These are phyloP conservation scores for Labeo rohita DNA, from an alignment of 2,113 vertebrate species.

Conservation along the genomic window DNA sequence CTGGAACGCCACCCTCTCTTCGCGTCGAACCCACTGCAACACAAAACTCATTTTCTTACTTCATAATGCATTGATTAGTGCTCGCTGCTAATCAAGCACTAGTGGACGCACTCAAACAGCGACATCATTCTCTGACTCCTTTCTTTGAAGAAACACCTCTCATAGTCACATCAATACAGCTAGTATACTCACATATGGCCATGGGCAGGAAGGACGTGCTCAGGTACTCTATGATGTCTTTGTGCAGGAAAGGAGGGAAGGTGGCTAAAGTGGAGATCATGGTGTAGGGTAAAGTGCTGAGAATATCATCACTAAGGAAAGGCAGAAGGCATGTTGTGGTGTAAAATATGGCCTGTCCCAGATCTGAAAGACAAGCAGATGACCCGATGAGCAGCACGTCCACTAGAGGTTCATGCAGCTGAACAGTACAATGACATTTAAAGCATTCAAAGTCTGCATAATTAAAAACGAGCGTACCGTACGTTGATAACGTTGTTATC, in stretches of 20 bases:
- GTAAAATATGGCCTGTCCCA: conserved; percentile 99
- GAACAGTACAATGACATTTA: background rate
- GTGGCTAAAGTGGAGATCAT: conserved; percentile 99
- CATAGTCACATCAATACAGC: background rate
- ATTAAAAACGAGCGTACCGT: background rate
- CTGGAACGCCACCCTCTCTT: conserved; percentile 90
- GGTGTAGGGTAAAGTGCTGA: conserved; percentile 99
- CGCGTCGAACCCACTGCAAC: conserved; percentile 91
- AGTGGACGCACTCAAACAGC: background rate
- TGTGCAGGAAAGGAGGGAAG: conserved; percentile 98
- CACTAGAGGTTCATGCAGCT: background rate
- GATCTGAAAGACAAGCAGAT: conserved; percentile 87
- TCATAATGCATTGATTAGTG: background rate
- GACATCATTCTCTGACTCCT: background rate
- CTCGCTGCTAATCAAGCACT: background rate
- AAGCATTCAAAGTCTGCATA: background rate
- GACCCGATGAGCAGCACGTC: conserved; percentile 26
- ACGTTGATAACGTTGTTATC: background rate
- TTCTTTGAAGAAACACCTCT: background rate
- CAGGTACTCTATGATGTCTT: conserved; percentile 99
- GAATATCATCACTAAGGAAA: conserved; percentile 98
- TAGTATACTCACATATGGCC: conserved; percentile 95
- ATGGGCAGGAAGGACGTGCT: conserved; percentile 99
- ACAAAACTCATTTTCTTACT: background rate
- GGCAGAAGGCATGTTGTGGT: conserved; percentile 98